A percentile compares a stretch with the other conserved stretches of the same genome.
Conservation (phyloP, 1,140 invertebrate species). For the Microvelia longipes region DNA sequence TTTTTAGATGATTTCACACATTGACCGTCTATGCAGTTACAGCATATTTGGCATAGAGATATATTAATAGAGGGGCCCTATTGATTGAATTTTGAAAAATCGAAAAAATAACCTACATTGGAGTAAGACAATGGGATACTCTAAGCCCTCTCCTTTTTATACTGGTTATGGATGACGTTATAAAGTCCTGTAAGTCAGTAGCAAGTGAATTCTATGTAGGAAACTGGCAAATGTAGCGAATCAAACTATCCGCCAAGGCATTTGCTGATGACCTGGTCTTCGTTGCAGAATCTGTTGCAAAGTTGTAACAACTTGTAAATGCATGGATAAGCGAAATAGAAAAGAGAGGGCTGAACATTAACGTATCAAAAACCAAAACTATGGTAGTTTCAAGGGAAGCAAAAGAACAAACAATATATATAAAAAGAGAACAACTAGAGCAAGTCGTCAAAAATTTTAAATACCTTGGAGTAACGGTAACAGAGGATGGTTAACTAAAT, state of each 20-base stretch:
- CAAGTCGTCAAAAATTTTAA: neutral
- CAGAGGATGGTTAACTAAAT: neutral
- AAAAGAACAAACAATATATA: neutral
- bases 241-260: neutral
- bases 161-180: neutral
- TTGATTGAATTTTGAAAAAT: too few species aligned
- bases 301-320: neutral
- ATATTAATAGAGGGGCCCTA: too few species aligned
- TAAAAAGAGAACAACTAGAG: neutral
- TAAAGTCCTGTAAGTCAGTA: neutral
- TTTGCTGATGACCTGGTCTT: neutral
- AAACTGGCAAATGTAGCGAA: neutral
- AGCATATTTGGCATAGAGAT: too few species aligned
- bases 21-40: too few species aligned
- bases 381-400: neutral
- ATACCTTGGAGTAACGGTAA: neutral
- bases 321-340: neutral
- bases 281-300: neutral
- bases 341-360: neutral
- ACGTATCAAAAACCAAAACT: neutral
- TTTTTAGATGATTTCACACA: too few species aligned
- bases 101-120: too few species aligned
- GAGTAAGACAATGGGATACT: neutral
- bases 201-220: neutral
- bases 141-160: neutral